Base-by-base conservation (phyloP, 2,797 vertebrate genomes). In the Syngnathus acus region DNA sequence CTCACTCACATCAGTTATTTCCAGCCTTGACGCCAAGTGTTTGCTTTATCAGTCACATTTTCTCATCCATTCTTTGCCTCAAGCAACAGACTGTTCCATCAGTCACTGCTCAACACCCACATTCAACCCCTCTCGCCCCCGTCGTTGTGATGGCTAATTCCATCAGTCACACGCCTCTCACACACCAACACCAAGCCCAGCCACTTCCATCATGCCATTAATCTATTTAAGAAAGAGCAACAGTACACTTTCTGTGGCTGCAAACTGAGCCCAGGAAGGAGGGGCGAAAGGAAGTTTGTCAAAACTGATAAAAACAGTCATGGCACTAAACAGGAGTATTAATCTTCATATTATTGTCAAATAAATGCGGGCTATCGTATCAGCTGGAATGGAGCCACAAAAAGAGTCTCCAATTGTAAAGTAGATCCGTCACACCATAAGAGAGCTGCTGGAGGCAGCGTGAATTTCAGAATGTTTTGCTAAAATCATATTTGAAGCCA, bases 11-110 rank as follows among this genome's bases (percentile, higher is more conserved):
- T 76, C 57, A 16, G 38, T 79, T 72, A 79, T 80, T 83, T 77
- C 67, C 68, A 66, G 80, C 78, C 80, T 81, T 65, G 78, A 80
- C 69, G 82, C 75, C 79, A 78, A 79, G 75, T 16, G 69, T 86
- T 87, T 83, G 72, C 75, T 71, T 78, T 80, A 84, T 88, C 84
- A 87, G 86, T 88, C 86, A 84, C 80, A 77, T 81, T 82, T 82
- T 72, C 81, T 55, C 85, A 82, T 85, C 78, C 84, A 74, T 82
- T 77, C 82, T 73, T 79, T 48, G 63, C 82, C 80, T 77, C 75
- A 0, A 68, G 86, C 80, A 77, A 72, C 62, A 57, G 38, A 75
- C 73, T 59, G 50, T 72, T 81, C 77, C 77, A 89, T 89, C 84
- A 82, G 76, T 89, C 85, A 85, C 78, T 62, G 77, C 71, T 84